Evolutionary conservation across 2,113 vertebrate genomes (phyloP).

Genomic region (Plecotus auritus): DNA sequence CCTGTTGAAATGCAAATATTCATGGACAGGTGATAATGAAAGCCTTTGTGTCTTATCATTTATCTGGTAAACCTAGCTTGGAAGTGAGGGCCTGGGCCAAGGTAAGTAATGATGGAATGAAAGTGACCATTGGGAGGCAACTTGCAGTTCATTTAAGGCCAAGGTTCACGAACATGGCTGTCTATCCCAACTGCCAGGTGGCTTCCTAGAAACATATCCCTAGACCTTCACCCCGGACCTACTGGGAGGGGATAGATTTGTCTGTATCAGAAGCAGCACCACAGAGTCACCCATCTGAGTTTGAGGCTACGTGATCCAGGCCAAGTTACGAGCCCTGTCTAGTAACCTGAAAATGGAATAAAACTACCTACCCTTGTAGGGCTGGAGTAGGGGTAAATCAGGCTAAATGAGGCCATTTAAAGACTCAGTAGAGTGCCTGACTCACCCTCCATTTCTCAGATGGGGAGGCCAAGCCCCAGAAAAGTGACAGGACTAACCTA

Average conservation of each 20-base stretch:
- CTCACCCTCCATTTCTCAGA: neutral
- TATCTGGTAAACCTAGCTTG: conserved; percentile 13
- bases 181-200: neutral
- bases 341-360: neutral
- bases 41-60: neutral
- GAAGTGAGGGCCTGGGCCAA: neutral
- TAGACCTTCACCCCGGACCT: neutral
- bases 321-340: neutral
- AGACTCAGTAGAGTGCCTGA: neutral
- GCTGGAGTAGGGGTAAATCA: neutral
- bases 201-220: neutral
- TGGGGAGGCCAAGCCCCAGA: neutral
- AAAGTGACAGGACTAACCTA: neutral
- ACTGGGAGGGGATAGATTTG: neutral
- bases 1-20: conserved; percentile 11
- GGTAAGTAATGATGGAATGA: neutral
- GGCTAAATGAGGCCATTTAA: neutral
- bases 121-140: neutral
- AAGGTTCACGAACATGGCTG: neutral
- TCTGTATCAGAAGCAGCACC: neutral
- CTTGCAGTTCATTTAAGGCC: conserved; percentile 8
- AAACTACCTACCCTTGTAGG: neutral
- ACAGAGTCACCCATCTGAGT: neutral
- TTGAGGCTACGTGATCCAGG: neutral
- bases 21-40: neutral